Evolutionary conservation across 2,888 invertebrate species (phyloP), one percentile per base, ranked within the genome.

Genomic region (Onchidella celtica): DNA sequence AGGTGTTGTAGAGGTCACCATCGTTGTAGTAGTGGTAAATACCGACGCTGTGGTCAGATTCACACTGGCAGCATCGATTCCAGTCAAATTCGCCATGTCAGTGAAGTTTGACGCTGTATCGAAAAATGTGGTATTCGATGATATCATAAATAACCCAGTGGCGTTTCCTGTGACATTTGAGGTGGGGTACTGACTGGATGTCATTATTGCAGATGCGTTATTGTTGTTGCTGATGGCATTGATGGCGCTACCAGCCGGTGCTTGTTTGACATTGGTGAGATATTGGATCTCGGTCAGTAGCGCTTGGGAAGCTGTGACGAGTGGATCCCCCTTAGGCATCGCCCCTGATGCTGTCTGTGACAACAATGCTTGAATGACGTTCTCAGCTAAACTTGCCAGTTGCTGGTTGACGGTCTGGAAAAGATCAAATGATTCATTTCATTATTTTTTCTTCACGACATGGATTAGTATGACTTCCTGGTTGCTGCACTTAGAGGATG

Each of bases 311-410:
- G 73, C 73, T n/a, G 47, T 40, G 32, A 73, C 59, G 29, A 73
- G 11, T 11, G 73, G 73, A 17, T 32, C 32, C 34, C 59, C 59
- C 9, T 24, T 14, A 21, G 59, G 3, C 21, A 32, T 1, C 2
- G 59, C 27, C 47, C 73, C 59, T 3, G 73, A 32, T 4, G 34
- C 24, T 2, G 32, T 59, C 21, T 73, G 73, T 11, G 34, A 11
- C 2, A 73, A 17, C 59, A 73, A 47, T 32, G 73, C 73, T 47
- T 73, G 24, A 59, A 73, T 73, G 47, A 73, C 59, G 59, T 59
- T 59, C 59, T 73, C 32, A 2, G 73, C 73, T 1, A 73, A 34
- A 34, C 59, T 57, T n/a, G 73, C 73, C 2, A 73, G 73, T 32
- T 73, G 73, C 21, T 32, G 9, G 73, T 59, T 73, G 32, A 72